These are phyloP conservation scores for Aproaerema taeniolella DNA, from an alignment of 2,888 invertebrate genomes.

Conservation along the genomic window DNA sequence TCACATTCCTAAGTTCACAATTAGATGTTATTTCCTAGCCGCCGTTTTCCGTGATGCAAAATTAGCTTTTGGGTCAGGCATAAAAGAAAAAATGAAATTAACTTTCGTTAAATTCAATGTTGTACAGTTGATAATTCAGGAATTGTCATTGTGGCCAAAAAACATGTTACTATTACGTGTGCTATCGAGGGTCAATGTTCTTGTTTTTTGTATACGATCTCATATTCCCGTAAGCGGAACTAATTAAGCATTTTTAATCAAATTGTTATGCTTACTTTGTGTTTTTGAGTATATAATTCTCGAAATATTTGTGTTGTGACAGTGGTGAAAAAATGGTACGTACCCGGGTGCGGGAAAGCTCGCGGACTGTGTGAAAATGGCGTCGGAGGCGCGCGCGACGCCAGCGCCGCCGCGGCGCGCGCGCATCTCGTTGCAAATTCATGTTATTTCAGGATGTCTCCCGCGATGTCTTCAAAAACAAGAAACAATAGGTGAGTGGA, in stretches of 20 bases:
- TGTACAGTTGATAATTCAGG: slow-evolving; percentile 37
- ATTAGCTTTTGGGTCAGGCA: too few species aligned
- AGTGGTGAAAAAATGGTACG: slow-evolving; percentile 36
- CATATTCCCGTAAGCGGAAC: slow-evolving; percentile 15
- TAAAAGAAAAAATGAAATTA: slow-evolving; percentile 18
- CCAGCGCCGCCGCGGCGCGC: slow-evolving; percentile 63
- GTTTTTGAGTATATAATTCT: too few species aligned
- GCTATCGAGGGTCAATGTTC: slow-evolving; percentile 59
- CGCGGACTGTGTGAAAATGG: slow-evolving; percentile 70
- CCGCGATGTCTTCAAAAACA: slow-evolving; percentile 70
- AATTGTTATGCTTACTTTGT: background rate
- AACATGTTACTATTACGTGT: slow-evolving; percentile 75
- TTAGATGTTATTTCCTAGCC: slow-evolving; percentile 62
- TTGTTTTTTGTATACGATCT: slow-evolving; percentile 45
- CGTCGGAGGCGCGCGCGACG: slow-evolving; percentile 59
- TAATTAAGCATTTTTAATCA: background rate
- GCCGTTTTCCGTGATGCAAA: too few species aligned
- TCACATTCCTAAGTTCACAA: slow-evolving; percentile 66
- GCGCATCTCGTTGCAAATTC: slow-evolving; percentile 57
- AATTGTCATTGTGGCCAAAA: slow-evolving; percentile 59
- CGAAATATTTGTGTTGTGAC: slow-evolving; percentile 20
- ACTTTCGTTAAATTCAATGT: slow-evolving; percentile 33
- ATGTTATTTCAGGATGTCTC: slow-evolving; percentile 77
- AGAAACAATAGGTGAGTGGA: slow-evolving; percentile 36
- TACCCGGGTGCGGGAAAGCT: slow-evolving; percentile 73